Percentiles rank a stretch among this genome's conserved stretches.
Evolutionary conservation across 1,140 invertebrate species (phyloP).

Genomic region (Drosophila mauritiana): DNA sequence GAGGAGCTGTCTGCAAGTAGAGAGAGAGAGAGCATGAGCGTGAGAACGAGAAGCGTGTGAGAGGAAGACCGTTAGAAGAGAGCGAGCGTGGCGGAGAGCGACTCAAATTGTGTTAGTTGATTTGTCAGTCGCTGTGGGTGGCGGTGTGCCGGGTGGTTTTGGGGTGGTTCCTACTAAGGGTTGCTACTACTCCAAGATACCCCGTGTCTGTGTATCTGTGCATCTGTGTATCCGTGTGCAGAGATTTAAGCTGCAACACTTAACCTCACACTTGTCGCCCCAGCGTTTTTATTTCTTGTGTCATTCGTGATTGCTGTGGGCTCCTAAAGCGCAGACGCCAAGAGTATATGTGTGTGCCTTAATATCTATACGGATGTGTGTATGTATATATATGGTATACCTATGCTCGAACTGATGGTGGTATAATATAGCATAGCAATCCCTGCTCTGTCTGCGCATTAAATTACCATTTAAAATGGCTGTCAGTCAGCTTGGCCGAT

Average conservation of each 20-base stretch:
- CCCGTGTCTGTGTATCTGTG: conserved; percentile 16
- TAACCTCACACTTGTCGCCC: conserved; percentile 79
- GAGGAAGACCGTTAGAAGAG: conserved; percentile 46
- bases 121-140: conserved; percentile 44
- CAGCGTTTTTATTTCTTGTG: conserved; percentile 44
- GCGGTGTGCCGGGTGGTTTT: conserved; percentile 2
- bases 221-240: conserved; percentile 29
- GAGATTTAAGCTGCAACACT: conserved; percentile 80
- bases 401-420: neutral
- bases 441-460: conserved; percentile 48
- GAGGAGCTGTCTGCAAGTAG: conserved; percentile 88
- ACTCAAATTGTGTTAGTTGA: conserved; percentile 66
- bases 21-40: conserved; percentile 63
- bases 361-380: neutral
- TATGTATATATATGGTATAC: neutral
- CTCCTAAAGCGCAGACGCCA: conserved; percentile 68
- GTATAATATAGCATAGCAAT: conserved; percentile 8
- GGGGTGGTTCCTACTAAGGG: conserved; percentile 41
- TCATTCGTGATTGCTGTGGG: conserved; percentile 45
- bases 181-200: conserved; percentile 67
- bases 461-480: conserved; percentile 84
- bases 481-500: conserved; percentile 77
- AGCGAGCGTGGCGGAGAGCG: conserved; percentile 3
- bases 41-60: conserved; percentile 69
- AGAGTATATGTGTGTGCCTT: conserved; percentile 35